phyloP scores from a whole-genome alignment of 1,140 invertebrate genomes.

The Pseudomyrmex gracilis region DNA sequence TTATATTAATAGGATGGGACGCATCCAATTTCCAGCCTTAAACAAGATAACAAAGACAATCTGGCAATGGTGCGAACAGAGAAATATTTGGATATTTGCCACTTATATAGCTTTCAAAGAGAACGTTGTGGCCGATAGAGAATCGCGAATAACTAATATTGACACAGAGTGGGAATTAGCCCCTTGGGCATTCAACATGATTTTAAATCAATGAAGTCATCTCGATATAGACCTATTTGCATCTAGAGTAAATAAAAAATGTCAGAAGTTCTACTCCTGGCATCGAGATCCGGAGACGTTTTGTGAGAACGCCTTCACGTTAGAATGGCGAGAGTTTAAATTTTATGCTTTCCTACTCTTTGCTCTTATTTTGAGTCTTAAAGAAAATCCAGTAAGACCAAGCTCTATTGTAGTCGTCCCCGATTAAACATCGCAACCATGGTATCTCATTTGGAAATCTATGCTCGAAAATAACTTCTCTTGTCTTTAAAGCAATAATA shows the following conservation, averaged over 20 bases:
- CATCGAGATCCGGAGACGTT: conserved; percentile 34
- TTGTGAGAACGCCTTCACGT: conserved; percentile 48
- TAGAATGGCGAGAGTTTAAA: conserved; percentile 22
- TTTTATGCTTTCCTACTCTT: conserved; percentile 61
- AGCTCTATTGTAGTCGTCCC: conserved; percentile 47
- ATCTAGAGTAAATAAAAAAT: not conserved
- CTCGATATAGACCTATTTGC: no score
- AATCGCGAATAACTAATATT: not conserved
- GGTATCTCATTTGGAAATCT: conserved; percentile 32
- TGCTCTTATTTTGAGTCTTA: conserved; percentile 43
- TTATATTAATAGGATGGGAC: not conserved
- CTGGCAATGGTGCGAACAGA: not conserved
- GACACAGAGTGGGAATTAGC: conserved; percentile 4
- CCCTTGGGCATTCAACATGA: not conserved
- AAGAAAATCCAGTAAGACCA: conserved; percentile 37
- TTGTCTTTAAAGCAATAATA: no score
- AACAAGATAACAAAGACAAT: not conserved
- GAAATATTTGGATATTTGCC: not conserved
- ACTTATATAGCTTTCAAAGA: not conserved
- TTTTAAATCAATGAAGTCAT: no score
- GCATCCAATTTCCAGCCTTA: not conserved
- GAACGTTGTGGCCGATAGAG: not conserved
- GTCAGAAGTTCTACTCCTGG: conserved; percentile 34
- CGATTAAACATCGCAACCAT: conserved; percentile 43
- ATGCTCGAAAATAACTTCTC: not conserved